Conservation (phyloP, 2,797 vertebrate genomes). For the Syngnathus acus region DNA sequence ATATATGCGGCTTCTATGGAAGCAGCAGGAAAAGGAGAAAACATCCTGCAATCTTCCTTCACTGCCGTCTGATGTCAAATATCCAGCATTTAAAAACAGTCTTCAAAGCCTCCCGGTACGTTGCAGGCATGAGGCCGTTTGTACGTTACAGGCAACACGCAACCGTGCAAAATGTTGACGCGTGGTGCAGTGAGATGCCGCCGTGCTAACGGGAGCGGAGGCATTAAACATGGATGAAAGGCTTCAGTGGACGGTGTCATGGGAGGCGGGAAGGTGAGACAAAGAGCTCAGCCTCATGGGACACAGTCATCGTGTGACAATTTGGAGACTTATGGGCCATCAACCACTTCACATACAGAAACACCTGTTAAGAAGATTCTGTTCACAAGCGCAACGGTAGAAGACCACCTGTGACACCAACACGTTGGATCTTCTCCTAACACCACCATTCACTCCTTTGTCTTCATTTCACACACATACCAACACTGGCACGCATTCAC, state of each 20-base stretch:
- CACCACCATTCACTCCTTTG: background rate
- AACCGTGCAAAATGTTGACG: slow-evolving; percentile 30
- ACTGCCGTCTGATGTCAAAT: slow-evolving; percentile 34
- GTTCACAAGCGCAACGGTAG: slow-evolving; percentile 14
- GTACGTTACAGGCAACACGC: slow-evolving; percentile 12
- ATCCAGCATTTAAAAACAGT: slow-evolving; percentile 34
- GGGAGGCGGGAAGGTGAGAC: slow-evolving; percentile 8
- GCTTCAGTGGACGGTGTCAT: slow-evolving; percentile 16
- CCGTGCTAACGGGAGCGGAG: slow-evolving; percentile 17
- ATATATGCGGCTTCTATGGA: slow-evolving; percentile 38
- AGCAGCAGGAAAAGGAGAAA: slow-evolving; percentile 40
- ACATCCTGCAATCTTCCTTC: slow-evolving; percentile 23
- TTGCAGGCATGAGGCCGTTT: slow-evolving; percentile 19
- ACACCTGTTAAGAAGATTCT: slow-evolving; percentile 24
- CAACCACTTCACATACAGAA: slow-evolving; percentile 34
- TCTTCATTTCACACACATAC: slow-evolving; percentile 5
- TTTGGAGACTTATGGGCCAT: slow-evolving; percentile 20
- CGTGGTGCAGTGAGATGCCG: slow-evolving; percentile 24
- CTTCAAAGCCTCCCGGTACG: slow-evolving; percentile 6
- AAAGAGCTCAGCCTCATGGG: slow-evolving; percentile 29
- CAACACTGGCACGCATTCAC: slow-evolving; percentile 2
- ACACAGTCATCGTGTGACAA: slow-evolving; percentile 37
- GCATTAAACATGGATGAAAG: slow-evolving; percentile 48
- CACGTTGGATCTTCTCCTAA: slow-evolving; percentile 6
- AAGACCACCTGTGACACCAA: slow-evolving; percentile 13